Conservation (phyloP, 1,140 invertebrate genomes). For the Trachymyrmex septentrionalis region DNA sequence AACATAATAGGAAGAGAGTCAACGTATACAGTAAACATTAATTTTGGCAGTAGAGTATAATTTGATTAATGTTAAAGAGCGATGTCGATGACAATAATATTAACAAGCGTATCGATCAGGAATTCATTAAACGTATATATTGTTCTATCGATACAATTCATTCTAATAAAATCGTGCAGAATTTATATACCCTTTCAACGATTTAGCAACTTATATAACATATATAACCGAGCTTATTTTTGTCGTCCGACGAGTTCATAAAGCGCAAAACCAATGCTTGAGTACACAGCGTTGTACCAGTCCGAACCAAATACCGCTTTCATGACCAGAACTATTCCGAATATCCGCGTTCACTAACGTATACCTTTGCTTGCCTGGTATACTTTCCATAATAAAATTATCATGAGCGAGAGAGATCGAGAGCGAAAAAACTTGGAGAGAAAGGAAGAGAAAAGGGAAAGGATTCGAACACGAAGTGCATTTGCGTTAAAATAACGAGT, state of each 20-base stretch:
- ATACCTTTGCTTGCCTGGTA: background rate
- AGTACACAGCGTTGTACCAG: slow-evolving; percentile 12
- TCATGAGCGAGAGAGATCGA: slow-evolving; percentile 7
- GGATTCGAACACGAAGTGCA: background rate
- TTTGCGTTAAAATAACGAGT: slow-evolving; percentile 29
- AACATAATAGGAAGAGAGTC: background rate
- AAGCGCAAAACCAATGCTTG: slow-evolving; percentile 54
- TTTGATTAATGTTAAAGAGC: background rate
- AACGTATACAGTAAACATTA: background rate
- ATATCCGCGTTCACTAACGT: slow-evolving; percentile 19
- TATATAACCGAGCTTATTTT: slow-evolving; percentile 64
- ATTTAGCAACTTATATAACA: background rate
- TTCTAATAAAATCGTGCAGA: slow-evolving; percentile 7
- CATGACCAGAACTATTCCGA: slow-evolving; percentile 56
- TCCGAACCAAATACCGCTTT: slow-evolving; percentile 36
- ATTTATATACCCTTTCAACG: slow-evolving; percentile 38
- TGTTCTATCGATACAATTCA: background rate
- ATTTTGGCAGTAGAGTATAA: background rate
- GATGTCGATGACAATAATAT: background rate
- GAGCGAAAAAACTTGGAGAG: slow-evolving; percentile 6
- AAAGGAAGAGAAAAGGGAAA: background rate
- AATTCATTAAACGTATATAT: slow-evolving; percentile 1
- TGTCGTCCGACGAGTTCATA: slow-evolving; percentile 60
- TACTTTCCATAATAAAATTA: slow-evolving; percentile 59
- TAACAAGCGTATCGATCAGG: background rate